Evolutionary conservation across 2,113 vertebrate species (phyloP).

Genomic region (Oreochromis niloticus): DNA sequence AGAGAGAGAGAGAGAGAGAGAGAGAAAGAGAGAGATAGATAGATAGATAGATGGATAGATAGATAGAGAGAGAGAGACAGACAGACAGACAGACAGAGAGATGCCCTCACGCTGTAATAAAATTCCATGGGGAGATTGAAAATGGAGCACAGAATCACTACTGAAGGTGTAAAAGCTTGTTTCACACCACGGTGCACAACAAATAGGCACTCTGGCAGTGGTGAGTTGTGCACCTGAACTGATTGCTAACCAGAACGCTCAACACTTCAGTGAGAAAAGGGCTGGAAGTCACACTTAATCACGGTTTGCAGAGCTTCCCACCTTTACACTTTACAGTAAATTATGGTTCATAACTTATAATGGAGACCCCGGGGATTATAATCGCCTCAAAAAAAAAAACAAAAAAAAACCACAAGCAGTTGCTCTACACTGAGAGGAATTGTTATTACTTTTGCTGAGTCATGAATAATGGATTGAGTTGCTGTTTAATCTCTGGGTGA

Average conservation of each 20-base stretch:
- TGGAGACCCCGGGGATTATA: conserved; percentile 33
- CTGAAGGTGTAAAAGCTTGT: conserved; percentile 60
- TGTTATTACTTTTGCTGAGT: conserved; percentile 58
- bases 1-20: too few relatives aligned
- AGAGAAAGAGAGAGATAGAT: too few relatives aligned
- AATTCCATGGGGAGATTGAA: background rate
- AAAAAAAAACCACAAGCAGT: background rate
- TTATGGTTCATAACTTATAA: conserved; percentile 23
- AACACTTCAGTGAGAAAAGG: background rate
- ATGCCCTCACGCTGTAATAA: background rate
- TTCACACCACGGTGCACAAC: conserved; percentile 55
- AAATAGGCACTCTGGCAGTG: conserved; percentile 43
- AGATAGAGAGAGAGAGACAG: too few relatives aligned
- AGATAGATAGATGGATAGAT: too few relatives aligned
- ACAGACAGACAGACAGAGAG: background rate
- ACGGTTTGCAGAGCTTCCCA: background rate
- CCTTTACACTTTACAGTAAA: conserved; percentile 11
- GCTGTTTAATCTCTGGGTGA: conserved; percentile 39
- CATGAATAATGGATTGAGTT: conserved; percentile 60
- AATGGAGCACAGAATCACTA: background rate
- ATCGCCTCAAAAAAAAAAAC: background rate
- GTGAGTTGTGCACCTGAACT: conserved; percentile 16
- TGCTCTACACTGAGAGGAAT: conserved; percentile 8
- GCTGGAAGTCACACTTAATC: conserved; percentile 2
- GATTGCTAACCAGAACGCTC: conserved; percentile 7